A percentile compares a stretch with the other conserved stretches of the same genome.
phyloP scores from a whole-genome alignment of 2,888 invertebrate genomes.

The Andricus curvator region DNA sequence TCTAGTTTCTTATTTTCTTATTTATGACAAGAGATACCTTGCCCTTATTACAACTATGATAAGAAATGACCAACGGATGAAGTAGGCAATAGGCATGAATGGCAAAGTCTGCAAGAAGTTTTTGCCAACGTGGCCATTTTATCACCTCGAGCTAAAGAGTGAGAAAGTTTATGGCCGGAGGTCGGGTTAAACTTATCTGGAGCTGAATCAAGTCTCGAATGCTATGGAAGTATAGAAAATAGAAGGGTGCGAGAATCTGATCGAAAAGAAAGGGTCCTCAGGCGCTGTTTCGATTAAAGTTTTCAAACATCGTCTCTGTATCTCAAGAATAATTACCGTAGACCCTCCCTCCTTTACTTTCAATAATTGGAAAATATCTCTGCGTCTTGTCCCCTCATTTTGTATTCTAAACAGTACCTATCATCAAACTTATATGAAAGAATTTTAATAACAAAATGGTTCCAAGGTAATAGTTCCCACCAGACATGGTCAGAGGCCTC shows the following conservation, averaged over 20 bases:
- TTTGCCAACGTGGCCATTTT: conserved; percentile 29
- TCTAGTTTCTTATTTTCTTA: neutral
- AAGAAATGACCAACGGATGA: neutral
- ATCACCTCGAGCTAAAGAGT: conserved; percentile 23
- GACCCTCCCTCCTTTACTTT: neutral
- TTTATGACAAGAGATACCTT: neutral
- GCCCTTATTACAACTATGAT: neutral
- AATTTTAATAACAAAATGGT: neutral
- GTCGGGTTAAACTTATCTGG: conserved; percentile 35
- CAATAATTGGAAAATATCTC: neutral
- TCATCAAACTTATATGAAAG: neutral
- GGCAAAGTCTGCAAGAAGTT: conserved; percentile 12
- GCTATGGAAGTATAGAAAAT: conserved; percentile 29
- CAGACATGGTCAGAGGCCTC: neutral
- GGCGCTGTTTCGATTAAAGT: conserved; percentile 37
- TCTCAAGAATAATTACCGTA: conserved; percentile 19
- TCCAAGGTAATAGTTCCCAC: neutral
- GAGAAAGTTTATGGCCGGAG: conserved; percentile 27
- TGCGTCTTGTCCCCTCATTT: neutral
- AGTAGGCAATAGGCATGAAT: neutral
- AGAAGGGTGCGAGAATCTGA: conserved; percentile 26
- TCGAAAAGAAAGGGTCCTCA: conserved; percentile 13
- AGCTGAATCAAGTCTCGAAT: conserved; percentile 38
- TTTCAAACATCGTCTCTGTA: conserved; percentile 13
- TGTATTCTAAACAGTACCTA: neutral